phyloP scores from a whole-genome alignment of 2,888 invertebrate genomes.

The Odontocerum albicorne region DNA sequence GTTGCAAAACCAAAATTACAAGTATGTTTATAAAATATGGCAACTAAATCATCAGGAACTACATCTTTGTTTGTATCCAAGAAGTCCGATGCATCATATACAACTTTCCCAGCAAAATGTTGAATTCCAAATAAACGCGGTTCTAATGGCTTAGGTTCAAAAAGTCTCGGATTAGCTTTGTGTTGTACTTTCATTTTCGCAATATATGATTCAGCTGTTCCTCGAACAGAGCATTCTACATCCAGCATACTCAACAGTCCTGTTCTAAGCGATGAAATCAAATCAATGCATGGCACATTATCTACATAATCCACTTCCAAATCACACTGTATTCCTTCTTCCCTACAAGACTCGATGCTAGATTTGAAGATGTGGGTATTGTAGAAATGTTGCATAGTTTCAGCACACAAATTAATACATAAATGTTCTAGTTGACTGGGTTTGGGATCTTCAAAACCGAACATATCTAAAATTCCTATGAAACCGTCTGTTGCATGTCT shows the following conservation, averaged over 20 bases:
- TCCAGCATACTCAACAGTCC: slow-evolving; percentile 91
- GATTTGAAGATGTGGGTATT: slow-evolving; percentile 96
- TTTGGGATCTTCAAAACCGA: slow-evolving; percentile 92
- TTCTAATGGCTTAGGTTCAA: slow-evolving; percentile 77
- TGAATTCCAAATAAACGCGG: slow-evolving; percentile 85
- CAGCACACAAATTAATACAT: slow-evolving; percentile 93
- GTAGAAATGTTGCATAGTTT: slow-evolving; percentile 97
- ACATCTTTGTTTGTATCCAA: slow-evolving; percentile 90
- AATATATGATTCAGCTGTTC: slow-evolving; percentile 78
- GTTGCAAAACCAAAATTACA: slow-evolving; percentile 98
- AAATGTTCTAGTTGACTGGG: slow-evolving; percentile 90
- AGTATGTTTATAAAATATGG: slow-evolving; percentile 87
- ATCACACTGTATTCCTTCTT: slow-evolving; percentile 88
- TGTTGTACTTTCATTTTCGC: slow-evolving; percentile 81
- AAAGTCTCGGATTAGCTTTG: slow-evolving; percentile 78
- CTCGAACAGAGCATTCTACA: slow-evolving; percentile 85
- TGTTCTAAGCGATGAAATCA: slow-evolving; percentile 89
- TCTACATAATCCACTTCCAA: slow-evolving; percentile 93
- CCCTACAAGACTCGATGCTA: slow-evolving; percentile 89
- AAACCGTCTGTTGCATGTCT: slow-evolving; percentile 93
- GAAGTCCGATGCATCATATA: slow-evolving; percentile 88
- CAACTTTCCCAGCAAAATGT: slow-evolving; percentile 85
- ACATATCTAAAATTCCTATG: slow-evolving; percentile 95
- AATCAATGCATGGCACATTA: slow-evolving; percentile 93
- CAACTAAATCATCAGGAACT: slow-evolving; percentile 88